These are phyloP conservation scores for Panagrolaimus sp. DNA, from an alignment of 1,140 invertebrate genomes.

Conservation along the genomic window DNA sequence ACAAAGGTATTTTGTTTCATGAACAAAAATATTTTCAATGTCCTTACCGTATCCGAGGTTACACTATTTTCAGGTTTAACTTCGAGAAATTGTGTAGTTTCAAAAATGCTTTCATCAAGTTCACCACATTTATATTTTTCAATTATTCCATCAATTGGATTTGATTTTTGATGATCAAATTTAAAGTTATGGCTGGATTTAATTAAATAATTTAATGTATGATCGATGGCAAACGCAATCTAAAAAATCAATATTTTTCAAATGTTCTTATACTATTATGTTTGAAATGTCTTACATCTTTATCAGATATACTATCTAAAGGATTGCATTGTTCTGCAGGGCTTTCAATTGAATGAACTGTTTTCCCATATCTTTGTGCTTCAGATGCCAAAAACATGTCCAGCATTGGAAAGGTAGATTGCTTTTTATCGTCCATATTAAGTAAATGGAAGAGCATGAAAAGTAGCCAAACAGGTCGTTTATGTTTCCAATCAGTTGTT, in stretches of 20 bases:
- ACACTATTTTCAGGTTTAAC: conserved; percentile 1
- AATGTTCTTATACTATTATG: background rate
- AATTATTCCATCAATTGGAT: background rate
- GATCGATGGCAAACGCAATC: background rate
- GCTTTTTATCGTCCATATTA: background rate
- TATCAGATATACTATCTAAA: background rate
- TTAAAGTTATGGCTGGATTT: background rate
- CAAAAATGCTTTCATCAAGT: conserved; percentile 16
- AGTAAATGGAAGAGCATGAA: conserved; percentile 10
- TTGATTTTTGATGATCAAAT: background rate
- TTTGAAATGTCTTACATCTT: background rate
- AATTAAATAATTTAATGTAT: conserved; percentile 3
- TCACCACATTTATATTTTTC: conserved; percentile 8
- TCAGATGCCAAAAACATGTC: background rate
- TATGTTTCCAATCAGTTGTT: background rate
- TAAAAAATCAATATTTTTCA: background rate
- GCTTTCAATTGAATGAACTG: conserved; percentile 8
- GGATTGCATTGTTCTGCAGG: conserved; percentile 5
- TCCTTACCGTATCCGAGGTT: background rate
- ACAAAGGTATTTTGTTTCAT: background rate
- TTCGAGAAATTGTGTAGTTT: conserved; percentile 2
- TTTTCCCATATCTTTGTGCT: conserved; percentile 5
- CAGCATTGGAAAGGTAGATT: background rate
- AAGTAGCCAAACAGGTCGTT: conserved; percentile 1
- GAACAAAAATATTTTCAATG: too few relatives aligned